Percentiles rank a stretch among this genome's conserved stretches.
phyloP scores from a whole-genome alignment of 2,113 vertebrate species.

The Bubo scandiacus region DNA sequence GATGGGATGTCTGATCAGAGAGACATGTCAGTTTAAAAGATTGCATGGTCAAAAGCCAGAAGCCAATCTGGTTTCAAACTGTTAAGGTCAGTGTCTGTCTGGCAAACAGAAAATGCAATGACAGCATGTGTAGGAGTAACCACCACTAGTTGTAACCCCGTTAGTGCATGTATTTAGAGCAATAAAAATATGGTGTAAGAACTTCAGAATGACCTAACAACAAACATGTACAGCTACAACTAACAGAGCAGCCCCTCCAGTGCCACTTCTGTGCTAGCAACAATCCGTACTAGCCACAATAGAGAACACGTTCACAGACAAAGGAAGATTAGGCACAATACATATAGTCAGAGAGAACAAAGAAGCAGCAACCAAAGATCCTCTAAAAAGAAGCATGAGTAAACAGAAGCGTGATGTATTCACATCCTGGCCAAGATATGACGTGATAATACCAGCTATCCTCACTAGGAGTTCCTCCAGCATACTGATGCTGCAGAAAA shows the following conservation, averaged over 20 bases:
- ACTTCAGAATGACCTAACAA: background rate
- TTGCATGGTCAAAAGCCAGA: background rate
- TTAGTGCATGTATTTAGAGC: background rate
- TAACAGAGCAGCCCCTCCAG: background rate
- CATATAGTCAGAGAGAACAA: fast-evolving
- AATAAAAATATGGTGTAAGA: background rate
- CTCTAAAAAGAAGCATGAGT: background rate
- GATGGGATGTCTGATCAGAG: background rate
- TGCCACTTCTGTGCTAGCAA: background rate
- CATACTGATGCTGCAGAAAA: background rate
- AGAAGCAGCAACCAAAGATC: background rate
- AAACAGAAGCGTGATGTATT: background rate
- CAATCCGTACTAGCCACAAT: fast-evolving
- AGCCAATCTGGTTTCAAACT: background rate
- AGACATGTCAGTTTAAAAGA: background rate
- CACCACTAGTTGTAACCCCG: background rate
- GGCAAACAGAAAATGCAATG: background rate
- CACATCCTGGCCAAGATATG: background rate
- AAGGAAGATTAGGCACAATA: background rate
- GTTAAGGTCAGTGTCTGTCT: background rate
- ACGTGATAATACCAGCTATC: background rate
- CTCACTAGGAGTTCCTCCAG: background rate
- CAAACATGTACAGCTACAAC: background rate
- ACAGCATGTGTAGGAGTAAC: background rate
- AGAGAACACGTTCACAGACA: fast-evolving